phyloP scores from a whole-genome alignment of 1,140 invertebrate species.

The Bilobella aurantiaca region DNA sequence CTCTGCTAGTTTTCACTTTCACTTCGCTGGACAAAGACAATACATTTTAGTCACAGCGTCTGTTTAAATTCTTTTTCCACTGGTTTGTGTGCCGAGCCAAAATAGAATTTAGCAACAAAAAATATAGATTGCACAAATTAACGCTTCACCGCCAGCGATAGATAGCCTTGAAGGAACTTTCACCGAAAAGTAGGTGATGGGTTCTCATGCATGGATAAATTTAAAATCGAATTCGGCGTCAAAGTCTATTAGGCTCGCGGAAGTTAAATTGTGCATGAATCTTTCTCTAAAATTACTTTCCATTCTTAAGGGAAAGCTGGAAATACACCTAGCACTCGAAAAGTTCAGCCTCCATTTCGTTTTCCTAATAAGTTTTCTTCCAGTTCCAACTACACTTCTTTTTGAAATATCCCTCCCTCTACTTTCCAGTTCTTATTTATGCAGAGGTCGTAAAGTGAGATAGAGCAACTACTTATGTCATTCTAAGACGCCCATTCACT shows the following conservation, averaged over 20 bases:
- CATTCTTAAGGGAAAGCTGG: neutral
- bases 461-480: constrained; percentile 6
- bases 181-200: neutral
- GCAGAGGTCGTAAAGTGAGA: constrained; percentile 2
- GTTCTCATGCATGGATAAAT: no score
- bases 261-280: constrained; percentile 3
- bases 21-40: neutral
- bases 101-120: no score
- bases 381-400: neutral
- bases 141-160: no score
- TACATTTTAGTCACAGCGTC: no score
- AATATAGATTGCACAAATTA: no score
- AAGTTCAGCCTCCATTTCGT: no score
- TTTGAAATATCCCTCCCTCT: neutral
- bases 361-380: neutral
- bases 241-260: neutral
- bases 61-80: no score
- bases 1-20: neutral
- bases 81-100: no score
- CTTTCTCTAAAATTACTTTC: neutral
- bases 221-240: no score
- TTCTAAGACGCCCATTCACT: neutral
- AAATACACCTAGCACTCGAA: no score
- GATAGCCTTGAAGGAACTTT: neutral
- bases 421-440: neutral